Conservation (phyloP, 2,113 vertebrate species). For the Alligator mississippiensis region DNA sequence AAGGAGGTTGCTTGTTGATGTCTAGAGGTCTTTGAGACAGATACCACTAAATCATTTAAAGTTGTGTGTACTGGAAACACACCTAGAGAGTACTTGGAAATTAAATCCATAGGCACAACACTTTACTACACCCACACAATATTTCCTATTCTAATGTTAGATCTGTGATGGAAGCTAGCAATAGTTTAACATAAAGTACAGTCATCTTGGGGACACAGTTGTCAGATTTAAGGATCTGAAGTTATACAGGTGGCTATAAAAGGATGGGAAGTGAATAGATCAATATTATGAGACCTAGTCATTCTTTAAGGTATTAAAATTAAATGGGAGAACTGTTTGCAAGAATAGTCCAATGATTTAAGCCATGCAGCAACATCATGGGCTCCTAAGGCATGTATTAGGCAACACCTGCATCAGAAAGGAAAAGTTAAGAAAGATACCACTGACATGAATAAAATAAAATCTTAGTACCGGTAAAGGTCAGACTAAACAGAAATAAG, state of each 20-base stretch:
- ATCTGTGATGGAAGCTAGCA: conserved; percentile 53
- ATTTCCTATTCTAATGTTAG: conserved; percentile 40
- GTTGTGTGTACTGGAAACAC: conserved; percentile 22
- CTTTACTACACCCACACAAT: conserved; percentile 27
- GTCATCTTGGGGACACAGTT: conserved; percentile 62
- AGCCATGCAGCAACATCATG: not conserved
- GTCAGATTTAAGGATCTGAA: conserved; percentile 69
- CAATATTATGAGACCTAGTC: conserved; percentile 63
- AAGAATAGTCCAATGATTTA: conserved; percentile 46
- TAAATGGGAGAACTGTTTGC: conserved; percentile 45
- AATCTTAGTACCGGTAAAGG: not conserved
- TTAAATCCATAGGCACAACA: not conserved
- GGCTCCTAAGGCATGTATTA: not conserved
- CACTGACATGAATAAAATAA: not conserved
- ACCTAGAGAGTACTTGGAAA: not conserved
- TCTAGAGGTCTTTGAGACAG: conserved; percentile 33
- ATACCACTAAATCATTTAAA: conserved; percentile 2
- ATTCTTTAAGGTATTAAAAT: conserved; percentile 51
- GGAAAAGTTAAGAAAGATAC: not conserved
- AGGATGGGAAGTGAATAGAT: conserved; percentile 61
- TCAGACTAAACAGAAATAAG: not conserved
- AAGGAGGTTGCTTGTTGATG: conserved; percentile 15
- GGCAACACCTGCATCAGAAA: not conserved
- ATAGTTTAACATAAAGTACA: conserved; percentile 61
- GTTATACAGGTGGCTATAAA: conserved; percentile 66